These are phyloP conservation scores for Eupithecia pulchellata DNA, from an alignment of 2,888 invertebrate species.

Conservation along the genomic window DNA sequence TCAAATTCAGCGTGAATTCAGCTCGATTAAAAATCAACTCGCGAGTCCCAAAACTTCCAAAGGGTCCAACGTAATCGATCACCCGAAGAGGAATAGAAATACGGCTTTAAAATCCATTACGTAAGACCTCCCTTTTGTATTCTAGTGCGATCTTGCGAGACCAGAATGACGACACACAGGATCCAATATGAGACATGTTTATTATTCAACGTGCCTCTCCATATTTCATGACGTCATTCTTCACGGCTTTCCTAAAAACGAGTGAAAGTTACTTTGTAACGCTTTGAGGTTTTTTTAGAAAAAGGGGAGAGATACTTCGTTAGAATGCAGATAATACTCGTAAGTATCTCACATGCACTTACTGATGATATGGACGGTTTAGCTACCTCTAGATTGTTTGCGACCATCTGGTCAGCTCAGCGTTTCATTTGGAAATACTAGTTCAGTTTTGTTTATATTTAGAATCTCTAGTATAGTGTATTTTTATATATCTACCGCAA, in stretches of 20 bases:
- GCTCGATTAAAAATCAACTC: constrained; percentile 45
- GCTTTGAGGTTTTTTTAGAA: constrained; percentile 1
- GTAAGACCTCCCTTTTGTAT: constrained; percentile 58
- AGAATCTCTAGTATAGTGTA: too few species aligned
- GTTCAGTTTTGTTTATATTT: too few species aligned
- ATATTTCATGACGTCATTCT: constrained; percentile 64
- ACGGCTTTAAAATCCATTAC: constrained; percentile 63
- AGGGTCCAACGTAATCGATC: constrained; percentile 56
- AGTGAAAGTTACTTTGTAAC: constrained; percentile 56
- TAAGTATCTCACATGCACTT: background rate
- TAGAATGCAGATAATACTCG: background rate
- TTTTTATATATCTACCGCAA: too few species aligned
- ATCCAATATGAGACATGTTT: constrained; percentile 68
- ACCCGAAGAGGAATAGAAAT: constrained; percentile 58
- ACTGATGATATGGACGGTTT: background rate
- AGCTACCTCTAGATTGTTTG: too few species aligned
- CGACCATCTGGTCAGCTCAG: too few species aligned
- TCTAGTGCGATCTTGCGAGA: constrained; percentile 39
- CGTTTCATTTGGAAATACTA: too few species aligned
- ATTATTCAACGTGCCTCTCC: constrained; percentile 68
- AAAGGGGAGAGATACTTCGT: background rate
- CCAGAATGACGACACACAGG: constrained; percentile 59
- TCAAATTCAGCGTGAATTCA: constrained; percentile 35
- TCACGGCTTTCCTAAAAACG: constrained; percentile 60
- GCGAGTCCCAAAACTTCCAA: constrained; percentile 38